Conservation (phyloP, 1,140 invertebrate species). For the Leguminivora glycinivorella region DNA sequence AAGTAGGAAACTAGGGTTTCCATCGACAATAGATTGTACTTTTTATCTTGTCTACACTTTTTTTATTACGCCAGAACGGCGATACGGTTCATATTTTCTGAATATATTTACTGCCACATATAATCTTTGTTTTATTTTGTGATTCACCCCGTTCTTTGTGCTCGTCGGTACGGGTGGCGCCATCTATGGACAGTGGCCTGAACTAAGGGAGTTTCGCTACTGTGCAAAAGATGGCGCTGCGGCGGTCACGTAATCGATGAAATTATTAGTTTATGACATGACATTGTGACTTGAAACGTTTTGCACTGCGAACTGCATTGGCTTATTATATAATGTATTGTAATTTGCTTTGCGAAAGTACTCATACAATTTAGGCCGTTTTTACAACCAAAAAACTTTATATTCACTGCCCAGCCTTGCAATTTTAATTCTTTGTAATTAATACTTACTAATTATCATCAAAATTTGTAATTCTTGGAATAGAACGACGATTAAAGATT, state of each 20-base stretch:
- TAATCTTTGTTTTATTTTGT: slow-evolving; percentile 58
- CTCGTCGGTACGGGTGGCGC: not conserved
- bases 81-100: slow-evolving; percentile 76
- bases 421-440: not conserved
- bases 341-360: not conserved
- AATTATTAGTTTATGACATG: not conserved
- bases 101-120: slow-evolving; percentile 77
- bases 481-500: no score
- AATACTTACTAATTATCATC: no score
- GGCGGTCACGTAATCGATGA: not conserved
- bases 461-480: no score
- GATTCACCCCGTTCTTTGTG: slow-evolving; percentile 25
- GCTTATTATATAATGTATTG: not conserved
- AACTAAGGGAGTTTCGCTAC: not conserved
- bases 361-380: not conserved
- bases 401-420: not conserved
- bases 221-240: not conserved
- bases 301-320: not conserved
- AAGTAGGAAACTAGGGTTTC: slow-evolving; percentile 64
- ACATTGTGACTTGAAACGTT: no score
- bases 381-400: not conserved
- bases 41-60: slow-evolving; percentile 64
- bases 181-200: not conserved
- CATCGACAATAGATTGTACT: slow-evolving; percentile 69
- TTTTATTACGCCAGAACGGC: slow-evolving; percentile 70